These are phyloP conservation scores for Perizoma affinitatum DNA, from an alignment of 2,888 invertebrate species.

Conservation along the genomic window DNA sequence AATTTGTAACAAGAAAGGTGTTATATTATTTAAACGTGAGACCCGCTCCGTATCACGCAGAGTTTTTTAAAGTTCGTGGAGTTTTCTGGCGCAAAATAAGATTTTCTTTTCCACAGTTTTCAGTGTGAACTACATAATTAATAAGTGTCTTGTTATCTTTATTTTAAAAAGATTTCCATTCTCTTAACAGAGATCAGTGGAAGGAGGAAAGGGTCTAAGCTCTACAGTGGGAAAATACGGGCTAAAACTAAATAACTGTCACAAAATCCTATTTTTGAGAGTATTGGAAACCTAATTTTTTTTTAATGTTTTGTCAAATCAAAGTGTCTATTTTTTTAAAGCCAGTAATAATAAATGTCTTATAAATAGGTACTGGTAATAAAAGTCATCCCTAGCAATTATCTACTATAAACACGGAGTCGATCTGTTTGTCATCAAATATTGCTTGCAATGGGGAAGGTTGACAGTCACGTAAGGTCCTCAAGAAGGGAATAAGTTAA, in stretches of 20 bases:
- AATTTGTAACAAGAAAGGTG: conserved; percentile 20
- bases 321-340: too few relatives aligned
- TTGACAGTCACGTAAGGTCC: not conserved
- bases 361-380: not conserved
- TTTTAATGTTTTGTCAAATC: too few relatives aligned
- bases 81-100: conserved; percentile 8
- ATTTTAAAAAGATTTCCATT: too few relatives aligned
- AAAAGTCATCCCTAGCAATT: conserved; percentile 21
- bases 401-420: conserved; percentile 17
- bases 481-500: not conserved
- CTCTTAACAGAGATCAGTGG: too few relatives aligned
- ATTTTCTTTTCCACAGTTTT: not conserved
- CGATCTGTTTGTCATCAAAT: conserved; percentile 21
- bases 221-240: too few relatives aligned
- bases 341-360: too few relatives aligned
- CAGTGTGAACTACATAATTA: not conserved
- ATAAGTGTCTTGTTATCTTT: too few relatives aligned
- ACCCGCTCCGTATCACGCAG: not conserved
- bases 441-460: conserved; percentile 2
- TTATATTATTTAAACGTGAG: conserved; percentile 21
- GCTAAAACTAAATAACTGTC: too few relatives aligned
- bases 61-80: conserved; percentile 6
- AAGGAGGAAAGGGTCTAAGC: too few relatives aligned
- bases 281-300: too few relatives aligned
- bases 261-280: too few relatives aligned